Percentiles rank a stretch among this genome's conserved stretches.
These are phyloP conservation scores for Heliconius erato DNA, from an alignment of 2,888 invertebrate genomes.

Conservation along the genomic window DNA sequence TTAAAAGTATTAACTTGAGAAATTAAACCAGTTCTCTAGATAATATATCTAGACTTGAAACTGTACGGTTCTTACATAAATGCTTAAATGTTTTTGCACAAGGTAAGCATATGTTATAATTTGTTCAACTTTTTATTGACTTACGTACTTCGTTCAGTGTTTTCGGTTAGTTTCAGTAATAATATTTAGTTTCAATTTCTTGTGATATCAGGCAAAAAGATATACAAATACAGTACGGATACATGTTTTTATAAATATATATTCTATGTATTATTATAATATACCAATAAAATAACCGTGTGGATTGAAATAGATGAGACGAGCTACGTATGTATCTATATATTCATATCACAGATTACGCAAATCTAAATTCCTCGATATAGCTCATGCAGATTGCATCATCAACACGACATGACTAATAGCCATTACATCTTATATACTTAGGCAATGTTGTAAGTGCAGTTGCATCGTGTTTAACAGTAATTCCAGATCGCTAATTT, in stretches of 20 bases:
- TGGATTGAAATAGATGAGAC: background rate
- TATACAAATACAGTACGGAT: background rate
- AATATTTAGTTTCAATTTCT: background rate
- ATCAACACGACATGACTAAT: constrained; percentile 44
- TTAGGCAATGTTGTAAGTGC: constrained; percentile 26
- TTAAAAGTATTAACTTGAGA: constrained; percentile 55
- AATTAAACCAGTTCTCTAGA: constrained; percentile 29
- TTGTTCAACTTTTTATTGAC: background rate
- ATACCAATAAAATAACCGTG: too few relatives aligned
- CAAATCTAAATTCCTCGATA: constrained; percentile 45
- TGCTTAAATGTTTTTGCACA: background rate
- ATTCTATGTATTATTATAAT: too few relatives aligned
- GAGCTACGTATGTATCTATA: background rate
- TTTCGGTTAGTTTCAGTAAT: background rate
- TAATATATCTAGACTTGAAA: background rate
- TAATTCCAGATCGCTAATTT: constrained; percentile 17
- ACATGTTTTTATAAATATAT: too few relatives aligned
- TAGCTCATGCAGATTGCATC: constrained; percentile 45
- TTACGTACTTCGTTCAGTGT: too few relatives aligned
- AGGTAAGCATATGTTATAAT: background rate
- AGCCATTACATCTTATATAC: constrained; percentile 40
- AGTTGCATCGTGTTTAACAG: constrained; percentile 23
- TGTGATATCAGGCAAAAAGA: background rate
- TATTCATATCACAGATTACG: constrained; percentile 25
- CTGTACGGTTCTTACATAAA: background rate